Conservation (phyloP, 2,888 invertebrate species). For the Stegana nigrithorax region DNA sequence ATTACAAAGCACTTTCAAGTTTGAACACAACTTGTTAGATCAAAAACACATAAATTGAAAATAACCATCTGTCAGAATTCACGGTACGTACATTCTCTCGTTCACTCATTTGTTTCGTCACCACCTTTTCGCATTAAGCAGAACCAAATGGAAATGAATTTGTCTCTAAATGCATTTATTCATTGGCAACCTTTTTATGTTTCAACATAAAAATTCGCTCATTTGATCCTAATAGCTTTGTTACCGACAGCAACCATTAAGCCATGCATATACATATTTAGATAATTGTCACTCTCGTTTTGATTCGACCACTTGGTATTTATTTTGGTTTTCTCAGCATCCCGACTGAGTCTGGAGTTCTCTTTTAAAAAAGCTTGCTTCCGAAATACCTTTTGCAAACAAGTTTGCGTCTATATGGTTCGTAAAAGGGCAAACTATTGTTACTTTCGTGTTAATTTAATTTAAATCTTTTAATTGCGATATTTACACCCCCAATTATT, state of each 20-base stretch:
- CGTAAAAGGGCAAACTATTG: constrained; percentile 39
- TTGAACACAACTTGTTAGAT: constrained; percentile 57
- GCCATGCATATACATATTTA: constrained; percentile 7
- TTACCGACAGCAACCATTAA: constrained; percentile 17
- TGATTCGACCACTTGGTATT: constrained; percentile 24
- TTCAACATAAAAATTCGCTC: constrained; percentile 32
- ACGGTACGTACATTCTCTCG: constrained; percentile 47
- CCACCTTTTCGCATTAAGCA: constrained; percentile 26
- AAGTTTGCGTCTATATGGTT: neutral
- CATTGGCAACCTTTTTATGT: constrained; percentile 34
- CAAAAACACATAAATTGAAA: constrained; percentile 61
- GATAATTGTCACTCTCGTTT: too few relatives aligned
- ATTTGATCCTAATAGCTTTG: constrained; percentile 25
- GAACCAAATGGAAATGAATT: too few relatives aligned
- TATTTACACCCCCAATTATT: constrained; percentile 68
- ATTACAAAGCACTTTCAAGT: constrained; percentile 57
- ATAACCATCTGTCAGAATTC: constrained; percentile 68
- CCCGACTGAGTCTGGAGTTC: constrained; percentile 27
- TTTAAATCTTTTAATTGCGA: constrained; percentile 58
- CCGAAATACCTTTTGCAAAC: too few relatives aligned
- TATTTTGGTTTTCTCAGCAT: constrained; percentile 39
- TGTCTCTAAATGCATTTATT: constrained; percentile 33
- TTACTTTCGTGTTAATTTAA: constrained; percentile 22
- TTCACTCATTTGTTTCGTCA: constrained; percentile 29
- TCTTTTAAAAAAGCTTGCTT: too few relatives aligned